Conservation (phyloP, 2,113 vertebrate genomes). For the Microtus ochrogaster region DNA sequence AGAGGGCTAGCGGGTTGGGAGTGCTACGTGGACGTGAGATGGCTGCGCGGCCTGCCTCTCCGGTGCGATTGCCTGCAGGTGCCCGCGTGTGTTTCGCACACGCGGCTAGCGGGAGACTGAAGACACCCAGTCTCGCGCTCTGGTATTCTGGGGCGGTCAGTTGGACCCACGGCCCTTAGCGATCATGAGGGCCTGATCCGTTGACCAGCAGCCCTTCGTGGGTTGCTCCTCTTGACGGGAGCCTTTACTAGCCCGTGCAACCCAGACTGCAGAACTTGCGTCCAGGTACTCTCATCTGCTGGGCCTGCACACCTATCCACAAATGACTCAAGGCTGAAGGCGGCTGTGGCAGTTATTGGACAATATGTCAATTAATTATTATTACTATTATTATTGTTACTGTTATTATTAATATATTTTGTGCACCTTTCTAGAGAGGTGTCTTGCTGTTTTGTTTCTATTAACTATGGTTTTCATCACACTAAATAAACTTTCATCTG, state of each 20-base stretch:
- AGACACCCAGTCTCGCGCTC: not conserved
- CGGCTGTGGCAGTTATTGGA: not conserved
- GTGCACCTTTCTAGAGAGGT: not conserved
- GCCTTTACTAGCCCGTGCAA: too few relatives aligned
- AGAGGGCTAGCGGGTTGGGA: not conserved
- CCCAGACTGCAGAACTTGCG: not conserved
- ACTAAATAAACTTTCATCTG: slow-evolving; percentile 29
- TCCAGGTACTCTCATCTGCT: not conserved
- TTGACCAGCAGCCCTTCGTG: not conserved
- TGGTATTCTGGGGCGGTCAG: too few relatives aligned
- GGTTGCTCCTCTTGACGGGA: not conserved
- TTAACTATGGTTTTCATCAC: not conserved
- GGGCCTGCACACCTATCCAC: not conserved
- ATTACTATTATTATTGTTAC: not conserved
- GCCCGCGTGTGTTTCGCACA: not conserved
- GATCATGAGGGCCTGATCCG: too few relatives aligned
- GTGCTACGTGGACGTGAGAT: not conserved
- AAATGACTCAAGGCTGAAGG: not conserved
- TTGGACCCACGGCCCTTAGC: not conserved
- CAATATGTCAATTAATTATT: not conserved
- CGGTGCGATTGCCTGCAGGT: accelerated
- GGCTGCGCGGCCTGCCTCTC: not conserved
- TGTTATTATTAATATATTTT: not conserved
- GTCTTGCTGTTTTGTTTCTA: not conserved
- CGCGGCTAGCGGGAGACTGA: not conserved